These are phyloP conservation scores for Capitulum mitella DNA, from an alignment of 2,888 invertebrate species.

Conservation along the genomic window DNA sequence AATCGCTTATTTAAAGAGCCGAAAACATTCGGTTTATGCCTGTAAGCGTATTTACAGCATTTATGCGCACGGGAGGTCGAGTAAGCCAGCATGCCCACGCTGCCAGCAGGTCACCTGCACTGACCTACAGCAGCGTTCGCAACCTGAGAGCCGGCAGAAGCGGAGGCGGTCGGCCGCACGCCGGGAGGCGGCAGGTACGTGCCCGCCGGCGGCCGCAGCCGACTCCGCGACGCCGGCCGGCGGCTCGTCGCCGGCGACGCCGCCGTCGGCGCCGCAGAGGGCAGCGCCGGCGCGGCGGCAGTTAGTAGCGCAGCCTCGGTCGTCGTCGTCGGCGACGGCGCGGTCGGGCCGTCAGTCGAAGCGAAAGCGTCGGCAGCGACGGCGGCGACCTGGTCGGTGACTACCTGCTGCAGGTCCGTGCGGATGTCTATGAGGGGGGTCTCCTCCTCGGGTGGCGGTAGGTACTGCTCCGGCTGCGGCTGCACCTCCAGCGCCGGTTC, in stretches of 20 bases:
- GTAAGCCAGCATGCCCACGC: background rate
- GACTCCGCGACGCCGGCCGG: background rate
- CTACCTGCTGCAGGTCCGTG: slow-evolving; percentile 1
- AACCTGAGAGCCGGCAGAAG: background rate
- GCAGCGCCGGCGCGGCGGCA: background rate
- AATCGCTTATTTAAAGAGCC: no score
- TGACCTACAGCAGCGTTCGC: background rate
- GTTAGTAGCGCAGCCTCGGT: background rate
- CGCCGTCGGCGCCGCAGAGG: background rate
- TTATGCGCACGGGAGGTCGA: background rate
- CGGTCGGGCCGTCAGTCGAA: background rate
- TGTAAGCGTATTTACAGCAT: background rate
- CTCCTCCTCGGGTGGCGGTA: background rate
- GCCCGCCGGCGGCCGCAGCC: background rate
- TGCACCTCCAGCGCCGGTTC: background rate
- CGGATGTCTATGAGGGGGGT: background rate
- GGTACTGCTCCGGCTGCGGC: background rate
- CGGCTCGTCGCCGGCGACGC: background rate
- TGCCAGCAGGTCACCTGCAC: background rate
- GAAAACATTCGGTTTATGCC: background rate
- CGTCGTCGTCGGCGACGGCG: background rate
- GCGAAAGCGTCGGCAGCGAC: background rate
- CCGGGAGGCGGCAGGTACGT: background rate
- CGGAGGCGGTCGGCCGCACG: background rate
- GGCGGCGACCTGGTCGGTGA: background rate